Conservation (phyloP, 2,113 vertebrate species). For the Rhea americana region DNA sequence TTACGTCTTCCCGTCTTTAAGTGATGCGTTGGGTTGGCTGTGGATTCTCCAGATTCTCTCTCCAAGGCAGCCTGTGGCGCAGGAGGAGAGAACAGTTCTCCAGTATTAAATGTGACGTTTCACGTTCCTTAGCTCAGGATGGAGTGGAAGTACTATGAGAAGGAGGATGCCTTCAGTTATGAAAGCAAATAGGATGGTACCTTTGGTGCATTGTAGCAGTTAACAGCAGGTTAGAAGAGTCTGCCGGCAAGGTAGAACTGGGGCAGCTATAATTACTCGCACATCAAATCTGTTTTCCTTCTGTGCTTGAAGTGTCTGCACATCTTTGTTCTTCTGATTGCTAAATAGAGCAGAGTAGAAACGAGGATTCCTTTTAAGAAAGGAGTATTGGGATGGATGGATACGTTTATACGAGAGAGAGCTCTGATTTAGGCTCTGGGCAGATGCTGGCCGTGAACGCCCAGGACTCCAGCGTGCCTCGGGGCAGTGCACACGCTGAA, state of each 20-base stretch:
- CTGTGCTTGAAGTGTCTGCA: background rate
- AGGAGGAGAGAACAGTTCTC: background rate
- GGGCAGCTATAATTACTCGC: slow-evolving; percentile 1
- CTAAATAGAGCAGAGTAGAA: background rate
- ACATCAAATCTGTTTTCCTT: background rate
- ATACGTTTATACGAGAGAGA: fast-evolving
- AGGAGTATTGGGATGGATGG: background rate
- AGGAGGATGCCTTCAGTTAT: background rate
- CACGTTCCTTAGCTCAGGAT: background rate
- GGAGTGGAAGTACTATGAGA: background rate
- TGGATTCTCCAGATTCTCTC: background rate
- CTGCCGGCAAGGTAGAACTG: background rate
- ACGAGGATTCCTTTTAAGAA: background rate
- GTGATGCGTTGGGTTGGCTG: background rate
- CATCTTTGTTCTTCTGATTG: background rate
- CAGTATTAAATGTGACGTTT: fast-evolving
- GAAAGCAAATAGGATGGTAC: background rate
- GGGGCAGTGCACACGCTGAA: background rate
- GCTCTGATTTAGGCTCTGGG: background rate
- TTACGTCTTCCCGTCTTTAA: background rate
- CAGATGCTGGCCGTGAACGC: background rate
- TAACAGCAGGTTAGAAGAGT: background rate
- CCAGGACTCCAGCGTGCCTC: background rate
- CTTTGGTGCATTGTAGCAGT: fast-evolving
- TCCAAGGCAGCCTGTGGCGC: fast-evolving